Evolutionary conservation across 2,113 vertebrate species (phyloP).

Genomic region (Merops nubicus): DNA sequence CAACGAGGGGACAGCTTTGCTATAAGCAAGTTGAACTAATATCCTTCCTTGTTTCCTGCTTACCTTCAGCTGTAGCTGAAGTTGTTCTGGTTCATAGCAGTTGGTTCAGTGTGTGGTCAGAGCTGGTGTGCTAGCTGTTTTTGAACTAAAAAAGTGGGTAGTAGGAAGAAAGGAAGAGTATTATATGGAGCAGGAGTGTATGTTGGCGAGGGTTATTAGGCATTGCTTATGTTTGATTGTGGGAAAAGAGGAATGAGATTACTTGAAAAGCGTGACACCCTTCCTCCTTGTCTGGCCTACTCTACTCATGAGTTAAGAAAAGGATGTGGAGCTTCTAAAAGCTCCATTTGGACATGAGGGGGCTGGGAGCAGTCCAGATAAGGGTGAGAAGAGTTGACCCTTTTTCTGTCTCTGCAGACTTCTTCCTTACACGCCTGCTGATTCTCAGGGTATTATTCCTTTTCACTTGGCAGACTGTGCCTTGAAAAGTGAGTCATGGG

Average conservation of each 20-base stretch:
- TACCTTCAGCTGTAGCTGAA: not conserved
- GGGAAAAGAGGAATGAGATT: not conserved
- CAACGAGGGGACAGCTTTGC: not conserved
- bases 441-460: not conserved
- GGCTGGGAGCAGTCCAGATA: not conserved
- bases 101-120: not conserved
- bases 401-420: not conserved
- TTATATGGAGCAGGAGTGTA: too few relatives aligned
- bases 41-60: not conserved
- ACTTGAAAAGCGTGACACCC: not conserved
- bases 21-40: not conserved
- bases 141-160: not conserved
- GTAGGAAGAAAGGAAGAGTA: not conserved
- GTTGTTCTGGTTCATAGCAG: not conserved
- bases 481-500: not conserved
- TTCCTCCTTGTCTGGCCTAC: not conserved
- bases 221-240: not conserved
- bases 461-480: not conserved
- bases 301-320: not conserved
- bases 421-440: not conserved
- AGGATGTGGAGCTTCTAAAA: not conserved
- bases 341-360: fast-evolving
- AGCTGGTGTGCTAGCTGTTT: not conserved
- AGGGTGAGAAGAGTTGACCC: not conserved
- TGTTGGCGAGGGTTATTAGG: not conserved